Percentiles rank a stretch among this genome's conserved stretches.
Conservation (phyloP, 2,113 vertebrate genomes). For the Myotis lucifugus region DNA sequence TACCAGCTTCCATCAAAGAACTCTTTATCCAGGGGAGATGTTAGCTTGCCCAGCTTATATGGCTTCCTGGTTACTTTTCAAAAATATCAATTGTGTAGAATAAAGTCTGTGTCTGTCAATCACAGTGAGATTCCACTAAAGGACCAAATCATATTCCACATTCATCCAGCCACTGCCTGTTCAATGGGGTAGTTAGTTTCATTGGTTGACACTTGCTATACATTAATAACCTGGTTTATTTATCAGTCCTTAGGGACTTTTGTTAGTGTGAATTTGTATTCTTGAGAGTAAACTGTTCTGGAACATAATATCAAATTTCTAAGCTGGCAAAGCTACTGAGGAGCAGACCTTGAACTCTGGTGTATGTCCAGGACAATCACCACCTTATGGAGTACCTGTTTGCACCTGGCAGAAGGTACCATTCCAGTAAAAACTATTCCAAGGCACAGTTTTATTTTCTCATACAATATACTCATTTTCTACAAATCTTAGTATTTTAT, state of each 20-base stretch:
- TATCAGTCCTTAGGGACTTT: neutral
- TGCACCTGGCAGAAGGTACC: neutral
- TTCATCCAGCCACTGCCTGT: neutral
- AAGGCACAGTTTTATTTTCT: neutral
- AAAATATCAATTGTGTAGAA: neutral
- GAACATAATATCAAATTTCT: neutral
- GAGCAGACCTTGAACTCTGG: neutral
- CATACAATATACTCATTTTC: neutral
- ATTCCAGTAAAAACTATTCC: neutral
- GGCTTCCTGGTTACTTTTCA: conserved; percentile 30
- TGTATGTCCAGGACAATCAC: neutral
- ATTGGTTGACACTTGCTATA: neutral
- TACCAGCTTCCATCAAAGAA: conserved; percentile 43
- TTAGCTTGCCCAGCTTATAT: neutral
- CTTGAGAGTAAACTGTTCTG: neutral
- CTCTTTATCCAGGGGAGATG: neutral
- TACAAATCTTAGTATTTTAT: conserved; percentile 1
- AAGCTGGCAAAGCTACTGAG: neutral
- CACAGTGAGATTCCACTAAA: neutral
- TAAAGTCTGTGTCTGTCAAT: neutral
- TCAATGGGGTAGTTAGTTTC: neutral
- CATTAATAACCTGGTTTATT: neutral
- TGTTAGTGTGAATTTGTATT: neutral
- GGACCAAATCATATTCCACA: neutral
- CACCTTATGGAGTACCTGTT: neutral